Base-by-base conservation (phyloP, 1,140 invertebrate species). In the Drosophila ironensis region DNA sequence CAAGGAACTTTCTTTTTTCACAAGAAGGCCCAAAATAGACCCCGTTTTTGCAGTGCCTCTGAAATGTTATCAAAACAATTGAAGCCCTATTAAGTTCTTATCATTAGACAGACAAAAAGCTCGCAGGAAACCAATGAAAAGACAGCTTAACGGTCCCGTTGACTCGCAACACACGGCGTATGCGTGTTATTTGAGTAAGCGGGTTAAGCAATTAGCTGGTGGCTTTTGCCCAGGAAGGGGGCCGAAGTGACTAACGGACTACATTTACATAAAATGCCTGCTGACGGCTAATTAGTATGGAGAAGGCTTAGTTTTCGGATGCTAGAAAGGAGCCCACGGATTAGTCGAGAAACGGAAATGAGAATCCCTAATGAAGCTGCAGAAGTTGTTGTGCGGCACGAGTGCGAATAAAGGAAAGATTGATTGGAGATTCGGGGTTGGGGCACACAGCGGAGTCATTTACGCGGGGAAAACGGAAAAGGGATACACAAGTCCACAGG, bases 71-170 rank as follows among this genome's bases (percentile, higher is more conserved):
- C 47, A 51, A 74, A 78, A 78, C 78, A 78, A 84, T 78, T 72
- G 64, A 50, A 45, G 44, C 44, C 54, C 52, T 71, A 73, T 73
- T 73, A 66, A 74, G 56, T 81, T 68, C 61, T 77, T 72, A 72
- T 72, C 73, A 77, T 73, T 71, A 71, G 68, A 12, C 30, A 47
- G 56, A 48, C 59, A 63, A 63, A 40, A 14, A 37, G 33, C 56
- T 46, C 56, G 28, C 33, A 37, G 38, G 17, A 19, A 24, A 54
- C 20, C 4, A 45, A n/a, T n/a, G 17, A 54, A 59, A 40, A 47
- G 30, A 47, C 41, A 24, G 59, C 59, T 63, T 61, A 70, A 45
- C 33, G n/a, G 25, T n/a, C n/a, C n/a, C n/a, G n/a, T 27, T 52
- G 41, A 71, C 30, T 28, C 27, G 68, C 40, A 30, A 52, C 38